Evolutionary conservation across 2,888 invertebrate genomes (phyloP), one percentile per base, ranked within the genome.

Genomic region (Drosophila monieri): DNA sequence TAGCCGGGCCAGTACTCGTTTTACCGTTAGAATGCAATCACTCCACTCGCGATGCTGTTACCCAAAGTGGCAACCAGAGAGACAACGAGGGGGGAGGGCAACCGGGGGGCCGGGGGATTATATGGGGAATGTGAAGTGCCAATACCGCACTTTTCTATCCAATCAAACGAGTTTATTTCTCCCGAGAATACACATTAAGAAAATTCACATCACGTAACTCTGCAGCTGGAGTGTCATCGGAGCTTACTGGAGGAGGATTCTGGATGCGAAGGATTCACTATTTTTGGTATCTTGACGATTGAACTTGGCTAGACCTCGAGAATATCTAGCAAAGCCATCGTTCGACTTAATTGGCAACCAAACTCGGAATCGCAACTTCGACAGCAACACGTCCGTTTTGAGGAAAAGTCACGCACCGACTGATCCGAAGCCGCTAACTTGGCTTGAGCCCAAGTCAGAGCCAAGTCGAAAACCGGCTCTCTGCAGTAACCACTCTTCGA

Each of bases 1-100:
- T 66, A 59, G 74, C 77, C 73, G 60, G 73, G 79, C 80, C 75
- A 78, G 84, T 89, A 90, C 91, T 90, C 88, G 91, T 90, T 90
- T 89, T 91, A 90, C 91, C 91, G 91, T 91, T 90, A 90, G 89
- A 87, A 90, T 88, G 89, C 90, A 90, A 90, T 88, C 85, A 64
- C 70, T 64, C 64, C 73, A 55, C 69, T 80, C 85, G 83, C 78
- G 71, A 85, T 80, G 84, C 77, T 85, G 80, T 77, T 80, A 77
- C 56, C 74, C 60, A 30, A 32, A 54, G 39, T 14, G 41, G 30
- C 43, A 30, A 14, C 6, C 18, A 18, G 15, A 39, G 39, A 15
- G 18, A 43, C 53, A 18, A 43, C 30, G 21, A 4, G 1, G 23
- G 3, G 35, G 35, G 1, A n/a, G n/a, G n/a, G n/a, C n/a, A n/a